Conservation (phyloP, 2,113 vertebrate genomes). For the Spizaetus ornatus region DNA sequence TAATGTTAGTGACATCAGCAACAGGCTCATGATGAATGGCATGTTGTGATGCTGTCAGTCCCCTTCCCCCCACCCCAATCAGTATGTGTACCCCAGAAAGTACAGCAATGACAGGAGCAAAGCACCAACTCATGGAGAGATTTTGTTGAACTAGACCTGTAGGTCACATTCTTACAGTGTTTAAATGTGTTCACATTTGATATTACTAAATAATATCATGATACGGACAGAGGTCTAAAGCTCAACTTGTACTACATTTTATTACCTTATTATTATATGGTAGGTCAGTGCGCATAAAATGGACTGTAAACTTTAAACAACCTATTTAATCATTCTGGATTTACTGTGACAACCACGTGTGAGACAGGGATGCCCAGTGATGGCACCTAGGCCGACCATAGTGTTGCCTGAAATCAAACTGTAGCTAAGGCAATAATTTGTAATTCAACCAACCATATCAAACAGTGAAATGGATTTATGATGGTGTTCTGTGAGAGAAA, state of each 20-base stretch:
- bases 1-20: background rate
- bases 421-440: constrained; percentile 50
- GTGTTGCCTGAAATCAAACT: constrained; percentile 31
- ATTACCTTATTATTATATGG: background rate
- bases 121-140: background rate
- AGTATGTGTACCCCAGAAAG: background rate
- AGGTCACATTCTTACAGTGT: background rate
- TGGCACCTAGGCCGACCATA: background rate
- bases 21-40: background rate
- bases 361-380: background rate
- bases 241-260: background rate
- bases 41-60: background rate
- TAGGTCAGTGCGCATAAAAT: background rate
- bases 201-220: background rate
- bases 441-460: constrained; percentile 63
- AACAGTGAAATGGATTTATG: constrained; percentile 63
- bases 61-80: background rate
- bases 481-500: constrained; percentile 18
- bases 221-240: background rate
- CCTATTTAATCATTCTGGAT: constrained; percentile 34
- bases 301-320: constrained; percentile 43
- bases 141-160: background rate
- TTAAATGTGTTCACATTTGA: background rate
- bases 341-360: background rate
- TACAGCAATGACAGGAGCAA: background rate